These are phyloP conservation scores for Barypeithes pellucidus DNA, from an alignment of 2,888 invertebrate species.

Conservation along the genomic window DNA sequence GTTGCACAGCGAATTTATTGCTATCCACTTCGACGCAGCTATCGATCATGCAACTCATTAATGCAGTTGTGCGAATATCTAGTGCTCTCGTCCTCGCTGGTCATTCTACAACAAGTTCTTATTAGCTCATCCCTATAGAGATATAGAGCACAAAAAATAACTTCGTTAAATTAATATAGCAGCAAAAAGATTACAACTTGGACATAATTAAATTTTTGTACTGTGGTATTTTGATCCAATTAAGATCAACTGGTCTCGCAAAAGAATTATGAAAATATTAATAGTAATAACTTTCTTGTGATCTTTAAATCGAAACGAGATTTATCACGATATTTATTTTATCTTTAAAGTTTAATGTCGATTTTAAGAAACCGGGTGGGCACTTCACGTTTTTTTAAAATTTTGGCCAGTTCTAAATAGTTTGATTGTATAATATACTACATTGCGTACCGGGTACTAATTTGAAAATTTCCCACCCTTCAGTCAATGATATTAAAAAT, in stretches of 20 bases:
- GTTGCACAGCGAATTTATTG: too few relatives aligned
- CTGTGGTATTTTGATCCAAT: conserved; percentile 60
- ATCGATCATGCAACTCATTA: too few relatives aligned
- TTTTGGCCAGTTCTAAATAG: too few relatives aligned
- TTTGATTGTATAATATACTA: too few relatives aligned
- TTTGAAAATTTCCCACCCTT: too few relatives aligned
- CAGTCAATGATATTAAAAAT: too few relatives aligned
- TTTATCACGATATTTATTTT: conserved; percentile 36
- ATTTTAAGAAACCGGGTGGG: conserved; percentile 10
- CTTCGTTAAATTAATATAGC: conserved; percentile 38
- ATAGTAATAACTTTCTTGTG: conserved; percentile 58
- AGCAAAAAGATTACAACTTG: conserved; percentile 55
- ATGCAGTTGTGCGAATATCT: too few relatives aligned
- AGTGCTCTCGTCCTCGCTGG: too few relatives aligned
- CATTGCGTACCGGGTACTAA: too few relatives aligned
- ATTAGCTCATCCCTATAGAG: neutral
- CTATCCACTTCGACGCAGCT: too few relatives aligned
- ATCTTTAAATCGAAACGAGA: conserved; percentile 48
- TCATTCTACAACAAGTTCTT: neutral
- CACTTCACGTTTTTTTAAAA: too few relatives aligned
- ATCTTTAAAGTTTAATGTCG: conserved; percentile 9
- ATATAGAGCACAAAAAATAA: conserved; percentile 20
- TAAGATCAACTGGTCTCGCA: conserved; percentile 57
- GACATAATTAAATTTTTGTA: conserved; percentile 60
- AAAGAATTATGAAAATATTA: conserved; percentile 61